Base-by-base conservation (phyloP, 37 sponge, comb jelly and placozoan genomes). In the Crambe crambe region DNA sequence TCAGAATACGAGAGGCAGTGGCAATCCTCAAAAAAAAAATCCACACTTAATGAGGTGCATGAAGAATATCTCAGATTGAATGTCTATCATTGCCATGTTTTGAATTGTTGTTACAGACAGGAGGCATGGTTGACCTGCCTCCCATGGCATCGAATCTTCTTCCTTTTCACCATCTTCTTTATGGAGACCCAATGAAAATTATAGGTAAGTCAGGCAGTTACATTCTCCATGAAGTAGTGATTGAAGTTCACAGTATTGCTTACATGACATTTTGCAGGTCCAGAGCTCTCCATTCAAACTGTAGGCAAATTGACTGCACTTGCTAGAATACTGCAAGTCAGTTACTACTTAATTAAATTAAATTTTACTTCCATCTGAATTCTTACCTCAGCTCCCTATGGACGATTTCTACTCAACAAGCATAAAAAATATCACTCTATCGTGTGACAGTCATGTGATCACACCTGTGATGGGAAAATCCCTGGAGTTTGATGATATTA, bases 91-190 rank as follows among this genome's bases (percentile, higher is more conserved):
- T n/a, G n/a, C n/a, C n/a, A n/a, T n/a, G n/a, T n/a, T n/a, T n/a
- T n/a, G n/a, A 6, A 15, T 12, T 47, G 51, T 6, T 62, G 63
- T 23, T 8, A 6, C 26, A 62, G 6, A 30, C 63, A 62, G 63
- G 12, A 35, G 38, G 68, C 12, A 37, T 15, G 17, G 37, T 68
- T 5, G 71, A 42, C 71, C 39, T 70, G 37, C 85, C 85, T 47
- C 34, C 23, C 31, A 18, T n/a, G 23, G 58, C 88, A 3, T 39
- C 41, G 15, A 32, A 25, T 9, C 62, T 51, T 8, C 66, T 87
- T 47, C 88, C 88, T 1, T 87, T 81, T 38, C 88, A 87, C 42
- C 70, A 54, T 0, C 72, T 87, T 42, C 57, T 87, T 21, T 76
- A 51, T 37, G 77, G 77, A 17, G 57, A 51, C 22, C 44, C 88